Percentiles rank a stretch among this genome's conserved stretches.
Conservation (phyloP, 2,888 invertebrate genomes). For the Drosophila siamana region DNA sequence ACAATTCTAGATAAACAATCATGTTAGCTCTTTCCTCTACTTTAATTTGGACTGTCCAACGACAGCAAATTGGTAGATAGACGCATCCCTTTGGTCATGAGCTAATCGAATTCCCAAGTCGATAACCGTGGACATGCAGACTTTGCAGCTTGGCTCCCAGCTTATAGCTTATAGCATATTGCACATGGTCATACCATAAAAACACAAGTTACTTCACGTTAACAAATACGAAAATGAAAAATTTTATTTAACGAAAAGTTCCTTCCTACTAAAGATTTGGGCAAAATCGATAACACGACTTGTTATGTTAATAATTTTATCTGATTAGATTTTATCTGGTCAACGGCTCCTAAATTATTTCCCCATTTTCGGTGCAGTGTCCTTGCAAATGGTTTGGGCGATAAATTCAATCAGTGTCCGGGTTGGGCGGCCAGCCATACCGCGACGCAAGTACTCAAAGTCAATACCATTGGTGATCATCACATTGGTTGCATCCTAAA, state of each 20-base stretch:
- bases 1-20: too few relatives aligned
- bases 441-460: conserved; percentile 87
- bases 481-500: conserved; percentile 90
- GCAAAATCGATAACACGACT: conserved; percentile 12
- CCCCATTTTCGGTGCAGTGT: conserved; percentile 80
- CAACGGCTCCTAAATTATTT: conserved; percentile 38
- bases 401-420: conserved; percentile 91
- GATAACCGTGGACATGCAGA: too few relatives aligned
- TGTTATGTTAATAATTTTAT: background rate
- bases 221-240: conserved; percentile 1
- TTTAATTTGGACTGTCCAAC: too few relatives aligned
- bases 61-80: too few relatives aligned
- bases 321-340: background rate
- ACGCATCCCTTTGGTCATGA: too few relatives aligned
- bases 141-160: too few relatives aligned
- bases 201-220: background rate
- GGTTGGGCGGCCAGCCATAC: conserved; percentile 92
- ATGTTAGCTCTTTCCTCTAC: too few relatives aligned
- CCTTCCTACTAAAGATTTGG: conserved; percentile 13
- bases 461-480: conserved; percentile 89
- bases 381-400: conserved; percentile 86
- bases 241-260: background rate
- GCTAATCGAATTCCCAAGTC: too few relatives aligned
- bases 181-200: too few relatives aligned
- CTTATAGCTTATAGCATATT: too few relatives aligned